Conservation (phyloP, 2,888 invertebrate genomes). For the Sminthurinus aureus region DNA sequence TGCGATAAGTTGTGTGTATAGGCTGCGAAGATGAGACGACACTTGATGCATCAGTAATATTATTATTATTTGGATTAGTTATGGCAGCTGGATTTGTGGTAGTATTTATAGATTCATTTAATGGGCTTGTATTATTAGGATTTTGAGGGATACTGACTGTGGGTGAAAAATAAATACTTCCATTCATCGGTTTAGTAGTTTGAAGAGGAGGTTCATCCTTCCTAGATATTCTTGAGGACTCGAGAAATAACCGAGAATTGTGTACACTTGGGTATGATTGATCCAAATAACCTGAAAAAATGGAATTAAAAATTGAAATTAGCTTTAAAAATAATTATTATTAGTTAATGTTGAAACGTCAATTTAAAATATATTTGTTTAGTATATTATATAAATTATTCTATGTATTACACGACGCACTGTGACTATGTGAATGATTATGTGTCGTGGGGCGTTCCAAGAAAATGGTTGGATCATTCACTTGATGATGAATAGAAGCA, state of each 20-base stretch:
- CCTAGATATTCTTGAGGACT: constrained; percentile 56
- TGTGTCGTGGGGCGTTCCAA: constrained; percentile 57
- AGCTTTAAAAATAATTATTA: background rate
- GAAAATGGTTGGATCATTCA: constrained; percentile 58
- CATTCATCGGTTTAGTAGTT: constrained; percentile 52
- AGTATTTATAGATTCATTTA: constrained; percentile 47
- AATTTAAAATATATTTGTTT: background rate
- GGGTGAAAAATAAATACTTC: constrained; percentile 58
- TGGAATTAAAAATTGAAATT: background rate
- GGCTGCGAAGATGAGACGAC: constrained; percentile 51
- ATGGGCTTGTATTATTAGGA: constrained; percentile 44
- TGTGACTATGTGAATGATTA: constrained; percentile 57
- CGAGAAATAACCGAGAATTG: constrained; percentile 56
- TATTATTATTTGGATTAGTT: constrained; percentile 7
- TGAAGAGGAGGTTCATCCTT: constrained; percentile 43
- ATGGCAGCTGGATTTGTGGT: constrained; percentile 36
- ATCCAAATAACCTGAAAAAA: constrained; percentile 55
- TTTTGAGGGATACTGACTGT: constrained; percentile 33
- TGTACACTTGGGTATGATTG: constrained; percentile 57
- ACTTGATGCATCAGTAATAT: background rate
- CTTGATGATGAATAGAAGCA: constrained; percentile 54
- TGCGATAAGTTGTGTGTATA: constrained; percentile 52
- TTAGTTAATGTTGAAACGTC: too few relatives aligned
- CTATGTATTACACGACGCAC: constrained; percentile 41
- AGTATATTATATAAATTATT: background rate